phyloP scores from a whole-genome alignment of 1,140 invertebrate genomes.

The roundworm (Caenorhabditis elegans) region WBcel235 BX284604.4:3528501-3529000 shows the following conservation, averaged over 20 bases:
- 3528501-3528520: slow-evolving; percentile 32
- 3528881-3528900: slow-evolving; percentile 26
- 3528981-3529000: not conserved
- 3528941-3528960: no score
- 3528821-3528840: slow-evolving; percentile 34
- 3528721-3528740: not conserved
- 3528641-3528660: no score
- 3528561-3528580: not conserved
- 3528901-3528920: not conserved
- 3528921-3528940: no score
- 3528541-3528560: slow-evolving; percentile 23
- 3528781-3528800: not conserved
- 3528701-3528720: no score
- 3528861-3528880: not conserved
- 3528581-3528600: no score
- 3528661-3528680: no score
- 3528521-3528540: slow-evolving; percentile 11
- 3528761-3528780: slow-evolving; percentile 20
- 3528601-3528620: not conserved
- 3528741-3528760: not conserved
- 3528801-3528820: not conserved
- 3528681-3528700: no score
- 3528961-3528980: not conserved
- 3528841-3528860: slow-evolving; percentile 10
- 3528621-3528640: no score